phyloP scores from a whole-genome alignment of 2,888 invertebrate species.

The Nomada goodeniana region DNA sequence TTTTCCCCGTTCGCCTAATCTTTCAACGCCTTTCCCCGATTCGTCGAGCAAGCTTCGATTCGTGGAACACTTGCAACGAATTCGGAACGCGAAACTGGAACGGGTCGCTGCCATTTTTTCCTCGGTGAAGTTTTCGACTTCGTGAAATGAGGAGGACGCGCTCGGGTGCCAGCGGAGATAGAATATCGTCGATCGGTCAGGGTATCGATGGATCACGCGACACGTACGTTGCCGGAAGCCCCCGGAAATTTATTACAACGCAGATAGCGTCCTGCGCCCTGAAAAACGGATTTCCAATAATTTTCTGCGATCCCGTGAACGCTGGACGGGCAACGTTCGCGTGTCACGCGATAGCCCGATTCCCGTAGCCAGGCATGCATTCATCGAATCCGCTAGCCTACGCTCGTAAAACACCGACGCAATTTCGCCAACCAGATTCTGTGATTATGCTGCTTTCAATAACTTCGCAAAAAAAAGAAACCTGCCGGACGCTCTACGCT shows the following conservation, averaged over 20 bases:
- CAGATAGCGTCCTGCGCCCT: constrained; percentile 40
- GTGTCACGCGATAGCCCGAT: constrained; percentile 38
- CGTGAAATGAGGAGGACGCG: not conserved
- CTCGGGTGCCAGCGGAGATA: not conserved
- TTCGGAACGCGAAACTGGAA: not conserved
- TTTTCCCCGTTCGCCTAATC: constrained; percentile 15
- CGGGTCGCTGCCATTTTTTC: not conserved
- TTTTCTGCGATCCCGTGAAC: constrained; percentile 50
- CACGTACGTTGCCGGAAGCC: constrained; percentile 27
- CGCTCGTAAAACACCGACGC: constrained; percentile 54
- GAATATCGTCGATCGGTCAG: constrained; percentile 38
- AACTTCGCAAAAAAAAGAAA: constrained; percentile 17
- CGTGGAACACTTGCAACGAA: not conserved
- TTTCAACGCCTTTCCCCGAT: not conserved
- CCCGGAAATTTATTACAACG: constrained; percentile 60
- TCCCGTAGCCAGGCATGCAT: constrained; percentile 23
- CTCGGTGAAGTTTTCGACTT: no score
- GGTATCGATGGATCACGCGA: constrained; percentile 37
- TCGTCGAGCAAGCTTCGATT: not conserved
- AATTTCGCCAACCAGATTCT: constrained; percentile 30
- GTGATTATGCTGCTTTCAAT: constrained; percentile 50
- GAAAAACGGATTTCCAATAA: constrained; percentile 67
- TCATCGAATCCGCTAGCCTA: constrained; percentile 33
- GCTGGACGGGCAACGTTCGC: constrained; percentile 20
- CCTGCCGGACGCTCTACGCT: not conserved